A percentile compares a stretch with the other conserved stretches of the same genome.
These are phyloP conservation scores for Calcarius lapponicus DNA, from an alignment of 2,797 vertebrate species.

Conservation along the genomic window DNA sequence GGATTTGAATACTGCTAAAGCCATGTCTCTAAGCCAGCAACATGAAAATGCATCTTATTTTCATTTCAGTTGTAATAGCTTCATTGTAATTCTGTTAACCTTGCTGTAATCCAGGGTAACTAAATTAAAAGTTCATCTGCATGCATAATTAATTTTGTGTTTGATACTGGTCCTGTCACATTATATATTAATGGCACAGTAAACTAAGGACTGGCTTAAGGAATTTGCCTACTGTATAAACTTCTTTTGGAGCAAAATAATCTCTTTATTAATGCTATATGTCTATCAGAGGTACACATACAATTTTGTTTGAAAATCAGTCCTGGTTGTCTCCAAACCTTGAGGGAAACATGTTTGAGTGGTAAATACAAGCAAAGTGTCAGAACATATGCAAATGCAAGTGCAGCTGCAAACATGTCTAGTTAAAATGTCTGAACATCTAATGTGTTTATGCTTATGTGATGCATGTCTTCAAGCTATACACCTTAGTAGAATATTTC, in stretches of 20 bases:
- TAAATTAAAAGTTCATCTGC: conserved; percentile 55
- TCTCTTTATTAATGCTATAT: neutral
- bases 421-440: neutral
- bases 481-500: neutral
- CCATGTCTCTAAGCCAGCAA: conserved; percentile 15
- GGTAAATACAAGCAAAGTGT: neutral
- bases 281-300: neutral
- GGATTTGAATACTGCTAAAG: neutral
- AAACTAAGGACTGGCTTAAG: conserved; percentile 21
- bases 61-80: conserved; percentile 43
- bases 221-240: neutral
- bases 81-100: conserved; percentile 47
- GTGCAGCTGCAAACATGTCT: neutral
- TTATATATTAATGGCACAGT: conserved; percentile 25
- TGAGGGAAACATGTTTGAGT: neutral
- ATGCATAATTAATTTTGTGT: conserved; percentile 47
- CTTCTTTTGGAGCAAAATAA: neutral
- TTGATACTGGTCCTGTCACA: conserved; percentile 13
- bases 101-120: conserved; percentile 42
- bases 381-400: neutral
- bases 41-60: conserved; percentile 45
- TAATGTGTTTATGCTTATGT: neutral
- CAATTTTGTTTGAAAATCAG: neutral
- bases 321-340: neutral
- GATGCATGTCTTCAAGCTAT: neutral